Percentiles rank a stretch among this genome's conserved stretches.
phyloP scores from a whole-genome alignment of 2,113 vertebrate species.

The Zosterops pallidus region DNA sequence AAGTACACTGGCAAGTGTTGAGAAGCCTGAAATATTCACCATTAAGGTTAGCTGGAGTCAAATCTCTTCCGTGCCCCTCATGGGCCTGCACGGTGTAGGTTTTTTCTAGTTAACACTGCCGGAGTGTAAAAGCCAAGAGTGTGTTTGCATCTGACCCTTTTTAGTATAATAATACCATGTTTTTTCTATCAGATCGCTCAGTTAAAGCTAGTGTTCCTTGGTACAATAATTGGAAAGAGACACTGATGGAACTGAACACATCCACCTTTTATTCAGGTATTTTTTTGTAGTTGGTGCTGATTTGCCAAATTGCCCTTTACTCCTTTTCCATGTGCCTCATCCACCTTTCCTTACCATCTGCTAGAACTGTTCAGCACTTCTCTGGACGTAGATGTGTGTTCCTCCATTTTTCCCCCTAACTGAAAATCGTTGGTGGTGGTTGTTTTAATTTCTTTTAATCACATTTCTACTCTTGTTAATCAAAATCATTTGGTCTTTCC shows the following conservation, averaged over 20 bases:
- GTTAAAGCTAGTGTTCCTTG: conserved; percentile 91
- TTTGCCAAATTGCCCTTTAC: conserved; percentile 61
- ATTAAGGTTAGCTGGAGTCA: not conserved
- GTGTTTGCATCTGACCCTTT: conserved; percentile 43
- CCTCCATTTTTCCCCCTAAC: conserved; percentile 20
- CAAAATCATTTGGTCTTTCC: not conserved
- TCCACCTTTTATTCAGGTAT: conserved; percentile 88
- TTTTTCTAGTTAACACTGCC: not conserved
- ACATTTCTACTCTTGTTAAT: conserved; percentile 23
- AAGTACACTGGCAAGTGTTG: not conserved
- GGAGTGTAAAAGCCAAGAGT: conserved; percentile 12
- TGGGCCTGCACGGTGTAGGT: not conserved
- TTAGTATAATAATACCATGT: conserved; percentile 73
- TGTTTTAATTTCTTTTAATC: conserved; percentile 11
- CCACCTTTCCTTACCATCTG: conserved; percentile 51
- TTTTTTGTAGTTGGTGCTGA: conserved; percentile 71
- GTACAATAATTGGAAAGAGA: conserved; percentile 91
- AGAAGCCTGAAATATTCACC: not conserved
- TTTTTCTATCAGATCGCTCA: conserved; percentile 88
- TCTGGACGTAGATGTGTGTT: conserved; percentile 37
- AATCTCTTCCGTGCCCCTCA: not conserved
- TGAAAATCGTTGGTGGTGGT: conserved; percentile 40
- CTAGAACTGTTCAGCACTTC: conserved; percentile 55
- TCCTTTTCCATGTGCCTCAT: conserved; percentile 52
- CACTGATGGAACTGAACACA: conserved; percentile 86